A percentile compares a stretch with the other conserved stretches of the same genome.
Evolutionary conservation across 2,888 invertebrate species (phyloP).

Genomic region (Netelia virgata): DNA sequence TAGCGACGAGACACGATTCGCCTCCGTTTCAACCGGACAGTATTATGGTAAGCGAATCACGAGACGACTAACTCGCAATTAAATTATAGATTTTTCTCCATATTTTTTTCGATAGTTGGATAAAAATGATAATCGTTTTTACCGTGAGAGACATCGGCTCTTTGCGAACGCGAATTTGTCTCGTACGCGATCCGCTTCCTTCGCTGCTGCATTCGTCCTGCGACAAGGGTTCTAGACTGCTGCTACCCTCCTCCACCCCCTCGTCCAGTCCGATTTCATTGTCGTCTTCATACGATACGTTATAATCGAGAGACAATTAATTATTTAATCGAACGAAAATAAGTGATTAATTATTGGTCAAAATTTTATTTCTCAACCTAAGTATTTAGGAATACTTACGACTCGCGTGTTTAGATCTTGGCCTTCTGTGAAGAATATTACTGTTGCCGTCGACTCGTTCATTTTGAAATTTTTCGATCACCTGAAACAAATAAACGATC

Average conservation of each 20-base stretch:
- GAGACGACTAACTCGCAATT: conserved; percentile 6
- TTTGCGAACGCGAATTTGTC: conserved; percentile 72
- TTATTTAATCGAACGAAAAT: neutral
- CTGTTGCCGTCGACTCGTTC: conserved; percentile 87
- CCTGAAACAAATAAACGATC: conserved; percentile 80
- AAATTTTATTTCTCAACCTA: neutral
- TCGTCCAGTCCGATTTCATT: conserved; percentile 76
- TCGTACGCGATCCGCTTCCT: conserved; percentile 76
- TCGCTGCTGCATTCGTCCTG: conserved; percentile 81
- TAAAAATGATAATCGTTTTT: conserved; percentile 15
- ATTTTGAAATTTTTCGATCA: conserved; percentile 89
- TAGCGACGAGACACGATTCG: conserved; percentile 23
- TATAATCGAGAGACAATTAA: neutral
- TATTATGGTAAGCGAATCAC: conserved; percentile 50
- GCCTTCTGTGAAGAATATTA: conserved; percentile 86
- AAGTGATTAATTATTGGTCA: neutral
- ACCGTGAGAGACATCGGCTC: conserved; percentile 83
- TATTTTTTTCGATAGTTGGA: neutral
- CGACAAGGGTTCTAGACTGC: conserved; percentile 79
- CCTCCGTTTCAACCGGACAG: conserved; percentile 30
- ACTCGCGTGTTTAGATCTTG: conserved; percentile 66
- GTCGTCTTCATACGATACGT: conserved; percentile 70
- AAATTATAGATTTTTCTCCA: neutral
- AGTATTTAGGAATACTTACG: conserved; percentile 68
- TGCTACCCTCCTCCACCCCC: conserved; percentile 77